Percentiles rank a stretch among this genome's conserved stretches.
Conservation (phyloP, 2,888 invertebrate genomes). For the Himalopsyche tibetana region DNA sequence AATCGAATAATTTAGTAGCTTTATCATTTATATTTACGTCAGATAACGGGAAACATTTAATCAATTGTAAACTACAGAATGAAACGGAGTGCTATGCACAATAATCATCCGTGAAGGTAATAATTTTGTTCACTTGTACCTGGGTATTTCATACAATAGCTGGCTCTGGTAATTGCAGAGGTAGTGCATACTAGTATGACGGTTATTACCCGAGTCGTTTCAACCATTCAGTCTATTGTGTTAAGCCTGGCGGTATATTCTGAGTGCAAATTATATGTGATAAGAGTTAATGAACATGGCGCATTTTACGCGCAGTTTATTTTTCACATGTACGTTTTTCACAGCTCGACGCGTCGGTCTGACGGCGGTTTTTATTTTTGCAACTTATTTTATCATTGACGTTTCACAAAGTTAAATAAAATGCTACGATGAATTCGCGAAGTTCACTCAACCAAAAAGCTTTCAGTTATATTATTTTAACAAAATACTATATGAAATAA, state of each 20-base stretch:
- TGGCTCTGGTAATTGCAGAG: conserved; percentile 10
- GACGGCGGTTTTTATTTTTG: background rate
- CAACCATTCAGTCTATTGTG: conserved; percentile 3
- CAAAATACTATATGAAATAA: no score
- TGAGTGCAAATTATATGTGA: conserved; percentile 24
- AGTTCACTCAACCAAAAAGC: background rate
- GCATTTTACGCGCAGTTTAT: conserved; percentile 3
- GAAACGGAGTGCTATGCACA: background rate
- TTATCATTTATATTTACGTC: background rate
- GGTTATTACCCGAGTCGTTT: background rate
- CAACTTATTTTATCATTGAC: background rate
- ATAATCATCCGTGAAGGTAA: conserved; percentile 1
- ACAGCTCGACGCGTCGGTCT: background rate
- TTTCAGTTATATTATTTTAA: background rate
- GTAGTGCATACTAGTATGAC: conserved; percentile 1
- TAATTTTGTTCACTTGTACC: background rate
- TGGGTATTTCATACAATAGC: background rate
- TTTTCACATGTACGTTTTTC: background rate
- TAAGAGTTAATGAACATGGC: conserved; percentile 17
- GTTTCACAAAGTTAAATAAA: background rate
- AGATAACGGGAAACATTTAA: background rate
- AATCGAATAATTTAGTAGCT: background rate
- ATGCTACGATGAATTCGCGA: background rate
- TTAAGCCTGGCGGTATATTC: background rate
- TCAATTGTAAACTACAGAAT: background rate